Evolutionary conservation across 1,140 invertebrate genomes (phyloP).

Genomic region (Lordiphosa stackelbergi): DNA sequence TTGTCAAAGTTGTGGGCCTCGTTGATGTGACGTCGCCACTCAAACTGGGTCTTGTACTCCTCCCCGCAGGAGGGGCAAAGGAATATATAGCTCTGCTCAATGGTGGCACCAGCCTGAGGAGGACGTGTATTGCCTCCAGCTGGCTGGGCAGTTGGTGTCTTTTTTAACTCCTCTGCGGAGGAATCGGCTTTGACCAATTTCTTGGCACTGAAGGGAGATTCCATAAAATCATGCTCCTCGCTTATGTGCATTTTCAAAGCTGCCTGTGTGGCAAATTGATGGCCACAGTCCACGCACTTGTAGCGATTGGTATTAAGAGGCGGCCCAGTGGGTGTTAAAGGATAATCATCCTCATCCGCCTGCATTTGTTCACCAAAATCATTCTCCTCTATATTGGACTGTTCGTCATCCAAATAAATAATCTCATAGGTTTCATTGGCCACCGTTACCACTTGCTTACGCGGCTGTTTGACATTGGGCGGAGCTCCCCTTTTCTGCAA

Average conservation of each 20-base stretch:
- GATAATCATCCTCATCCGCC: conserved; percentile 55
- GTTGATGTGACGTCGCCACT: conserved; percentile 74
- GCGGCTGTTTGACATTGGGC: conserved; percentile 22
- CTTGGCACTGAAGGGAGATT: conserved; percentile 29
- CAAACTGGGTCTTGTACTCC: conserved; percentile 62
- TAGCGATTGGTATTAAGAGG: conserved; percentile 31
- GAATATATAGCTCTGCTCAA: conserved; percentile 67
- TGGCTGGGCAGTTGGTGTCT: not conserved
- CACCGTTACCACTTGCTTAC: conserved; percentile 57
- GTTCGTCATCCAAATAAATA: conserved; percentile 60
- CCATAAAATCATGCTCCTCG: conserved; percentile 49
- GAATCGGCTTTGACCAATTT: conserved; percentile 23
- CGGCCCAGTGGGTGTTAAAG: not conserved
- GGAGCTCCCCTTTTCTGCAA: conserved; percentile 15
- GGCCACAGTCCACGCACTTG: conserved; percentile 60
- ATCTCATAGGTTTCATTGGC: conserved; percentile 69
- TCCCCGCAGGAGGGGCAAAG: conserved; percentile 65
- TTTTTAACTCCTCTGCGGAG: conserved; percentile 11
- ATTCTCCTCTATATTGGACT: conserved; percentile 47
- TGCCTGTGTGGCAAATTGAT: conserved; percentile 43
- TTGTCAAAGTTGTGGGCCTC: conserved; percentile 70
- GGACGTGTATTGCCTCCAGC: not conserved
- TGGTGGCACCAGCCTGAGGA: conserved; percentile 21
- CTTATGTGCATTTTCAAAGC: conserved; percentile 55
- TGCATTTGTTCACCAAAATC: conserved; percentile 66